Percentiles rank a stretch among this genome's conserved stretches.
phyloP scores from a whole-genome alignment of 2,797 vertebrate species.

The Platalea minor region DNA sequence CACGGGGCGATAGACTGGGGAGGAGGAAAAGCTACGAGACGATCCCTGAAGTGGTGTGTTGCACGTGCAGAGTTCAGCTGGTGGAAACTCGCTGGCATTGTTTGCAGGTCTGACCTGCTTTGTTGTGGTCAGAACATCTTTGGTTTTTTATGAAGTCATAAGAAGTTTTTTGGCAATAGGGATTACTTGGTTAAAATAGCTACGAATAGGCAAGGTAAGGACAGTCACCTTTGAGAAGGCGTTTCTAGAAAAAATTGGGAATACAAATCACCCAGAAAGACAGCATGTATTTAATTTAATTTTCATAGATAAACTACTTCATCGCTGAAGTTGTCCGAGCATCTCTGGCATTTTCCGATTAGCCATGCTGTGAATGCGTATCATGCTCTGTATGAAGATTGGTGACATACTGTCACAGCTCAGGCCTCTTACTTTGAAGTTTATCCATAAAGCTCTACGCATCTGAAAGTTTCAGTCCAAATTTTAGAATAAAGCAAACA shows the following conservation, averaged over 20 bases:
- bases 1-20: background rate
- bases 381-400: background rate
- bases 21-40: background rate
- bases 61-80: background rate
- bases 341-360: slow-evolving; percentile 37
- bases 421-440: background rate
- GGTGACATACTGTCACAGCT: background rate
- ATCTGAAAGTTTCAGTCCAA: background rate
- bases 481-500: background rate
- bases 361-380: background rate
- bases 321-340: background rate
- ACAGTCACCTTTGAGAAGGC: background rate
- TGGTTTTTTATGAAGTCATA: background rate
- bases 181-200: background rate
- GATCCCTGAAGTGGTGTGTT: background rate
- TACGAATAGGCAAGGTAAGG: background rate
- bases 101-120: background rate
- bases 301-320: background rate
- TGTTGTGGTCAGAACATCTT: background rate
- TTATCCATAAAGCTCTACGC: background rate
- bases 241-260: background rate
- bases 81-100: background rate
- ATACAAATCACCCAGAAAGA: background rate
- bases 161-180: background rate
- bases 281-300: slow-evolving; percentile 11